Conservation (phyloP, 2,888 invertebrate species). For the Acleris laterana region DNA sequence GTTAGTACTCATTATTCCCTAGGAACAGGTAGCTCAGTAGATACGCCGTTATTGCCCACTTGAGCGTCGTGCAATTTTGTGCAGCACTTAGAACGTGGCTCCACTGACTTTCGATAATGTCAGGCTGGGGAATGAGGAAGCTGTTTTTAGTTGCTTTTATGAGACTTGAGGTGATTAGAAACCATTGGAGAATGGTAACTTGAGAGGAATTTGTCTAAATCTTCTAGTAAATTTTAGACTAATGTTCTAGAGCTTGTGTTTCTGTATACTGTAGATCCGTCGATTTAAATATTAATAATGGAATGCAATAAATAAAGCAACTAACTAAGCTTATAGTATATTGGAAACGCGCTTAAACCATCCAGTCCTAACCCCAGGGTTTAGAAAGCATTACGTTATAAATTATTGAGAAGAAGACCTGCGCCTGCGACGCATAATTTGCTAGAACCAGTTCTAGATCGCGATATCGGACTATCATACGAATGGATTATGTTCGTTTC, state of each 20-base stretch:
- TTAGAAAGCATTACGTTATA: slow-evolving; percentile 71
- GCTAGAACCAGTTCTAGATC: slow-evolving; percentile 65
- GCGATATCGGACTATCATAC: slow-evolving; percentile 43
- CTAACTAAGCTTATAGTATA: not conserved
- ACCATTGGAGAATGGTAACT: not conserved
- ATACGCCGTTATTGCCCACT: slow-evolving; percentile 51
- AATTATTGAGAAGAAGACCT: slow-evolving; percentile 70
- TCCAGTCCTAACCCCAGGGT: slow-evolving; percentile 54
- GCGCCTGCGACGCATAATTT: slow-evolving; percentile 70
- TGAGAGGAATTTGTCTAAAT: no score
- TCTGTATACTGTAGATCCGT: no score
- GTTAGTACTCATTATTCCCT: slow-evolving; percentile 70
- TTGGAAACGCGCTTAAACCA: slow-evolving; percentile 39
- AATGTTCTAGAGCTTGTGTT: no score
- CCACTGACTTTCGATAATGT: slow-evolving; percentile 52
- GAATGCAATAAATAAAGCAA: no score
- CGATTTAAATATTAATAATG: no score
- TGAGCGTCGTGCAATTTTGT: slow-evolving; percentile 58
- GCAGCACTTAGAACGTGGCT: slow-evolving; percentile 50
- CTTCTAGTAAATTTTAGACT: no score
- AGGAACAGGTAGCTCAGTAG: slow-evolving; percentile 62
- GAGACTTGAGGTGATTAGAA: not conserved
- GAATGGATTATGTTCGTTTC: slow-evolving; percentile 41
- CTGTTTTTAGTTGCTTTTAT: slow-evolving; percentile 33
- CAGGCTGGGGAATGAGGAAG: slow-evolving; percentile 45